phyloP scores from a whole-genome alignment of 2,113 vertebrate genomes.

The Hemiscyllium ocellatum region DNA sequence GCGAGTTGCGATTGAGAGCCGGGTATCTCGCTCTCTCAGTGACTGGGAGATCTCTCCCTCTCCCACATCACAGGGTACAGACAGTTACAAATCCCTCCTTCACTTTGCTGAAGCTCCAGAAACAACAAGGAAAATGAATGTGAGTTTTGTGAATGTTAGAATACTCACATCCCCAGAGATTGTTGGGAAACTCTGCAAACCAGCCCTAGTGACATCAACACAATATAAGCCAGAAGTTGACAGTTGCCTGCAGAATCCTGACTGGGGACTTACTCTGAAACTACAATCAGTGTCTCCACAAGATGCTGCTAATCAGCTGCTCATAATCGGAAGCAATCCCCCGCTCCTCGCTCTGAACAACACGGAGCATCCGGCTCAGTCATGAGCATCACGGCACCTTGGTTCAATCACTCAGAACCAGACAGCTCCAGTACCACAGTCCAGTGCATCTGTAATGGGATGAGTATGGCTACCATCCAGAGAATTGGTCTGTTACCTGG shows the following conservation, averaged over 20 bases:
- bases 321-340: neutral
- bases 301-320: neutral
- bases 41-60: neutral
- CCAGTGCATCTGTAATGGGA: neutral
- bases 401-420: neutral
- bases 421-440: neutral
- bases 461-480: neutral
- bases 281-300: neutral
- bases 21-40: neutral
- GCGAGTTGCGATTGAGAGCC: neutral
- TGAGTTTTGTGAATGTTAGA: neutral
- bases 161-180: neutral
- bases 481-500: neutral
- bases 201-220: neutral
- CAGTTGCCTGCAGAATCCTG: neutral
- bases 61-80: neutral
- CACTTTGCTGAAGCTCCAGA: neutral
- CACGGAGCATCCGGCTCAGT: neutral
- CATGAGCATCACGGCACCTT: neutral
- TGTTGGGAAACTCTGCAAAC: neutral
- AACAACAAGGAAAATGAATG: neutral
- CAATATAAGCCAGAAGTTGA: neutral
- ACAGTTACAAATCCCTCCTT: neutral
- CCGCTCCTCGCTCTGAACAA: neutral
- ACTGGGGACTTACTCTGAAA: neutral